Conservation (phyloP, 2,888 invertebrate genomes). For the Silvanus unidentatus region DNA sequence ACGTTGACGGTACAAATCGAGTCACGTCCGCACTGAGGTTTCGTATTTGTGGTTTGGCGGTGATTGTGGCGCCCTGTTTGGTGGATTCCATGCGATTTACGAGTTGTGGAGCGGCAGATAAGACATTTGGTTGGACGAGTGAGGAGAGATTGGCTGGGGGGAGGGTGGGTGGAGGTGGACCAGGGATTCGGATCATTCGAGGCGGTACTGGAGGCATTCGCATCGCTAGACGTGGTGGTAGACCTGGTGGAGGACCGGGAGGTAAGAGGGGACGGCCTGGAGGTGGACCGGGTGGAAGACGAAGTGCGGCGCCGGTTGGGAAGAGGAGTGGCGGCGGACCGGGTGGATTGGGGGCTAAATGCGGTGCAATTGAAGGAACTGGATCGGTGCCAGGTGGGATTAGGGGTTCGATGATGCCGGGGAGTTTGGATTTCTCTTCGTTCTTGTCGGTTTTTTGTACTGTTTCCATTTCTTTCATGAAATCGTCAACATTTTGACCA, state of each 20-base stretch:
- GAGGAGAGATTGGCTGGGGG: conserved; percentile 22
- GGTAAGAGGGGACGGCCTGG: conserved; percentile 47
- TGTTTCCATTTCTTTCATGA: conserved; percentile 89
- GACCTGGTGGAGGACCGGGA: conserved; percentile 57
- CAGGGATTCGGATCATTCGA: conserved; percentile 41
- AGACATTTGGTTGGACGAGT: conserved; percentile 55
- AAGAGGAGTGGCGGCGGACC: conserved; percentile 45
- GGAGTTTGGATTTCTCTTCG: conserved; percentile 23
- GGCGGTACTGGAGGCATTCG: conserved; percentile 51
- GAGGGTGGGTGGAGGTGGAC: conserved; percentile 29
- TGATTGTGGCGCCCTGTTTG: conserved; percentile 69
- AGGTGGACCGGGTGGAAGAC: conserved; percentile 51
- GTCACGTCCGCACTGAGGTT: conserved; percentile 93
- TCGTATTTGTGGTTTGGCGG: conserved; percentile 94
- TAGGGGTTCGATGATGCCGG: conserved; percentile 31
- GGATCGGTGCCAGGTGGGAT: conserved; percentile 39
- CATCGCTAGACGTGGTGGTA: conserved; percentile 53
- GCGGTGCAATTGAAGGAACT: conserved; percentile 28
- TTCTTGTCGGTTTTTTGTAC: conserved; percentile 61
- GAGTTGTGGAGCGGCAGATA: conserved; percentile 77
- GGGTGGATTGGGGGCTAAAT: conserved; percentile 41
- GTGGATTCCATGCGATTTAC: conserved; percentile 64
- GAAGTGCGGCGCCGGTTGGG: conserved; percentile 30
- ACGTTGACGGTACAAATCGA: conserved; percentile 86
- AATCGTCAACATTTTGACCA: conserved; percentile 86